Conservation (phyloP, 2,113 vertebrate species). For the Brevimyrus niger region DNA sequence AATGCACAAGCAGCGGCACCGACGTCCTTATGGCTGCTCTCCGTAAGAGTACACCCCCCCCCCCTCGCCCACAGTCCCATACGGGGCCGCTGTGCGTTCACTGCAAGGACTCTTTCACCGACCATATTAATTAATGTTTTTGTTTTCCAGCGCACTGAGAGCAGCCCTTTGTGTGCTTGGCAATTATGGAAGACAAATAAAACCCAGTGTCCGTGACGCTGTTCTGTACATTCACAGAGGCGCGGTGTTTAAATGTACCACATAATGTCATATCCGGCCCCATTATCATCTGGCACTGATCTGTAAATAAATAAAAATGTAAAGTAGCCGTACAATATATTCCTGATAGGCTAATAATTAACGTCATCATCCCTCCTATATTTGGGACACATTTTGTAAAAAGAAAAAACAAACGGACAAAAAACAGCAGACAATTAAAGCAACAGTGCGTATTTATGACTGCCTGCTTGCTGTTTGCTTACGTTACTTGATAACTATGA, state of each 20-base stretch:
- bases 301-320: slow-evolving; percentile 1
- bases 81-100: neutral
- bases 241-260: neutral
- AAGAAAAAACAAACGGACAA: neutral
- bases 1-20: neutral
- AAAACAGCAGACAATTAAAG: neutral
- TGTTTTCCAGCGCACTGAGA: neutral
- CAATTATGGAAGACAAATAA: slow-evolving; percentile 4
- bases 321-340: slow-evolving; percentile 1
- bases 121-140: slow-evolving; percentile 5
- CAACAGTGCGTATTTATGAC: neutral
- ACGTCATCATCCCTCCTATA: neutral
- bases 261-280: neutral
- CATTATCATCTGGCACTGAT: neutral
- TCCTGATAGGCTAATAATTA: slow-evolving; percentile 10
- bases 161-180: neutral
- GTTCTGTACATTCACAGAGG: neutral
- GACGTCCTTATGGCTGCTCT: neutral
- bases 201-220: neutral
- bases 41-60: neutral
- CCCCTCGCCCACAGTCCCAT: neutral
- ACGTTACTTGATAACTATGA: neutral
- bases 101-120: neutral
- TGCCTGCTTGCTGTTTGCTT: neutral
- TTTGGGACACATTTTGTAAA: neutral